These are phyloP conservation scores for Leptinotarsa lineolata DNA, from an alignment of 1,140 invertebrate genomes.

Conservation along the genomic window DNA sequence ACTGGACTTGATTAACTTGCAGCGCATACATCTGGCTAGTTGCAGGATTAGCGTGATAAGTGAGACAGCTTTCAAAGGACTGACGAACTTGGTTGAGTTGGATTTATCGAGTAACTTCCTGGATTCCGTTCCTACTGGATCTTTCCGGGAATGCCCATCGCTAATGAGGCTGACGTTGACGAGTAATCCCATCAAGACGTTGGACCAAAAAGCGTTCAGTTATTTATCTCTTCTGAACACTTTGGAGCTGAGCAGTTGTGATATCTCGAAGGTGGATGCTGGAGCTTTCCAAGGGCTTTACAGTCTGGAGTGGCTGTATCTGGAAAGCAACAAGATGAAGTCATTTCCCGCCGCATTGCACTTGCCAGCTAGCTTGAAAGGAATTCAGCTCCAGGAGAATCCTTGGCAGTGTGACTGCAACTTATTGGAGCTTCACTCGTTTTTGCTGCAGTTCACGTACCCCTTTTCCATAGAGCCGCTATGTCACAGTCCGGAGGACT, in stretches of 20 bases:
- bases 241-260: conserved; percentile 80
- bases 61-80: conserved; percentile 75
- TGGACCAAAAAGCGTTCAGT: conserved; percentile 73
- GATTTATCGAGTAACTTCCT: conserved; percentile 83
- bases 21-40: conserved; percentile 78
- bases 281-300: conserved; percentile 80
- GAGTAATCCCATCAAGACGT: conserved; percentile 74
- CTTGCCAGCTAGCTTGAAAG: conserved; percentile 72
- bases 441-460: conserved; percentile 74
- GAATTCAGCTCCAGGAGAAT: conserved; percentile 72
- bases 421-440: conserved; percentile 72
- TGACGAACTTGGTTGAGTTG: conserved; percentile 85
- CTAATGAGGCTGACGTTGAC: conserved; percentile 80
- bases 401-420: conserved; percentile 87
- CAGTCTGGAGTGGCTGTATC: conserved; percentile 79
- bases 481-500: conserved; percentile 70
- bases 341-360: conserved; percentile 69
- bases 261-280: conserved; percentile 73
- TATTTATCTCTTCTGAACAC: conserved; percentile 74
- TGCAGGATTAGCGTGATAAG: conserved; percentile 78
- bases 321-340: conserved; percentile 78
- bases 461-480: conserved; percentile 72
- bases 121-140: conserved; percentile 72
- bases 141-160: conserved; percentile 74
- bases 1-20: conserved; percentile 80